Percentiles rank a stretch among this genome's conserved stretches.
phyloP scores from a whole-genome alignment of 2,113 vertebrate genomes.

The Ptilorrhoa leucosticta region DNA sequence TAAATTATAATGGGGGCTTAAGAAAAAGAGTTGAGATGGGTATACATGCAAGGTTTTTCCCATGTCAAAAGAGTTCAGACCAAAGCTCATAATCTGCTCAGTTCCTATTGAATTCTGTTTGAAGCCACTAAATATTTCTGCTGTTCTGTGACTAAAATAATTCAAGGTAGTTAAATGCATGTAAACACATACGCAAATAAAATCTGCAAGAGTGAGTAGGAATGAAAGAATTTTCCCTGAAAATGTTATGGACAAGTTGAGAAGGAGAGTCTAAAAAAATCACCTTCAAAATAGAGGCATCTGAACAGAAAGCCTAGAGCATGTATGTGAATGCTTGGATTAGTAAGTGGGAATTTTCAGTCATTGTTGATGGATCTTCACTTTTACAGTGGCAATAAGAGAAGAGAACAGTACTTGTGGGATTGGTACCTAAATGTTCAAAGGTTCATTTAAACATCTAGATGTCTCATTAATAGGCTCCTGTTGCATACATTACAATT shows the following conservation, averaged over 20 bases:
- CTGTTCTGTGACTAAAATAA: not conserved
- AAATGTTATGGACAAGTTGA: not conserved
- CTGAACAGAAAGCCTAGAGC: not conserved
- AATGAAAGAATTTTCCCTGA: not conserved
- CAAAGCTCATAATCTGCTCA: not conserved
- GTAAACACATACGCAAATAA: not conserved
- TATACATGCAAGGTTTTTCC: not conserved
- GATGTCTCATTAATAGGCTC: not conserved
- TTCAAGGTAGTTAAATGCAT: not conserved
- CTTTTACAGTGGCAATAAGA: not conserved
- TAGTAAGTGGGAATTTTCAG: not conserved
- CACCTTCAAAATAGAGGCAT: not conserved
- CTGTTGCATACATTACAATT: not conserved
- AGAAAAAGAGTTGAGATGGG: not conserved
- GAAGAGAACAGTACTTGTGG: not conserved
- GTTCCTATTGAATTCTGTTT: not conserved
- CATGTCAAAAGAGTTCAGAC: not conserved
- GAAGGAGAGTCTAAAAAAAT: not conserved
- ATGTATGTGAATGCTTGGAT: not conserved
- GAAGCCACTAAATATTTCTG: not conserved
- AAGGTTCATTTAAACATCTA: not conserved
- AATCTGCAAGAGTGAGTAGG: not conserved
- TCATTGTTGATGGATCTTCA: not conserved
- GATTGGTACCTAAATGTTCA: not conserved
- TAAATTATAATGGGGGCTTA: not conserved